Evolutionary conservation across 2,888 invertebrate species (phyloP).

Genomic region (Caenorhabditis virilis): DNA sequence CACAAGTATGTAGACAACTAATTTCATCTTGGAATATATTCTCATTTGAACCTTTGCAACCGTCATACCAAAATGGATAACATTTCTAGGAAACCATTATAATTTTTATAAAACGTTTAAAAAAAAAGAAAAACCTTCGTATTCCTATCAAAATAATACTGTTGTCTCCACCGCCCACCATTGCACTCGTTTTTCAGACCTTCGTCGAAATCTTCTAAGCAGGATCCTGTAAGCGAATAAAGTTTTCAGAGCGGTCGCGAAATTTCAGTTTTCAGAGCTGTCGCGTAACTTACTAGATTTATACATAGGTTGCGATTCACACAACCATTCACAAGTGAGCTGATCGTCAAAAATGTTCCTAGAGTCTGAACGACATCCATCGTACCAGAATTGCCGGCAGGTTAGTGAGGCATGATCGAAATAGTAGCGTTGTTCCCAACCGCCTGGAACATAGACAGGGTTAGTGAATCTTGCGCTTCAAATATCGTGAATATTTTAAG

Average conservation of each 20-base stretch:
- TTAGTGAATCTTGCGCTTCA: neutral
- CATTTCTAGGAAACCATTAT: slow-evolving; percentile 46
- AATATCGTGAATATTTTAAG: no score
- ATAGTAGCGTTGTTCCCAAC: slow-evolving; percentile 66
- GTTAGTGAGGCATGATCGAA: slow-evolving; percentile 65
- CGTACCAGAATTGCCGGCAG: slow-evolving; percentile 62
- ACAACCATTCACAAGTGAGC: slow-evolving; percentile 66
- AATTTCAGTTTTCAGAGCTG: slow-evolving; percentile 20
- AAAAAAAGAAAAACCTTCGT: slow-evolving; percentile 44
- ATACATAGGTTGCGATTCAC: slow-evolving; percentile 63
- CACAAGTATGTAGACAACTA: slow-evolving; percentile 59
- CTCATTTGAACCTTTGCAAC: slow-evolving; percentile 56
- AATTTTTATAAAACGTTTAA: neutral
- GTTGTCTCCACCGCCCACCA: slow-evolving; percentile 65
- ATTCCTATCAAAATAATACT: slow-evolving; percentile 61
- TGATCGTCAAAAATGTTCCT: slow-evolving; percentile 66
- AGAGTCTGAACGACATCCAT: slow-evolving; percentile 57
- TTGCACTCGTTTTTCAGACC: slow-evolving; percentile 64
- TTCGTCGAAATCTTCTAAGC: slow-evolving; percentile 65
- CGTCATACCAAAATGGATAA: slow-evolving; percentile 66
- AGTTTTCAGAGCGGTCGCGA: slow-evolving; percentile 9
- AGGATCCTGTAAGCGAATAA: slow-evolving; percentile 52
- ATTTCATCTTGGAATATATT: slow-evolving; percentile 64
- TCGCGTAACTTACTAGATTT: slow-evolving; percentile 52
- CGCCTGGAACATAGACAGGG: slow-evolving; percentile 39